These are phyloP conservation scores for Chelonia mydas DNA, from an alignment of 2,797 vertebrate genomes.

Conservation along the genomic window DNA sequence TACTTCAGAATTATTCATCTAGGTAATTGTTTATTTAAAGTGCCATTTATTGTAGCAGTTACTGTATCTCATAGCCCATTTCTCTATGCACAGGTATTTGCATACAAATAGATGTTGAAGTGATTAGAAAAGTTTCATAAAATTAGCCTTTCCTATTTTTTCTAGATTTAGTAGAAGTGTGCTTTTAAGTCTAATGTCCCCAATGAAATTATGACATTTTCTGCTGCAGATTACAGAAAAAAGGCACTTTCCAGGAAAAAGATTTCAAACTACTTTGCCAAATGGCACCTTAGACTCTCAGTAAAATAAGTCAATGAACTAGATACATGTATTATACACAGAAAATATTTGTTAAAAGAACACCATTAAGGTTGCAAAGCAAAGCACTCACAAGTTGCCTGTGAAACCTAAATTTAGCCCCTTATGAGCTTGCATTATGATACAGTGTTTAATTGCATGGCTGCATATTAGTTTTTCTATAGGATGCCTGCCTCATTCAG, in stretches of 20 bases:
- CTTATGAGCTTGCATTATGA: not conserved
- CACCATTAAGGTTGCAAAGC: not conserved
- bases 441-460: not conserved
- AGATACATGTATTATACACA: not conserved
- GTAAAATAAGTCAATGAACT: not conserved
- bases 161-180: not conserved
- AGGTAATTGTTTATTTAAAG: conserved; percentile 31
- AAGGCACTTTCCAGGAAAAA: not conserved
- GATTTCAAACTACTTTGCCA: not conserved
- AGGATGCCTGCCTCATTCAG: accelerated
- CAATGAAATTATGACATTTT: not conserved
- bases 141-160: not conserved
- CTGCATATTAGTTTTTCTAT: not conserved
- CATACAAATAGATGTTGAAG: not conserved
- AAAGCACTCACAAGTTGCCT: not conserved
- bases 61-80: not conserved
- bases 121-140: not conserved
- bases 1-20: conserved; percentile 30
- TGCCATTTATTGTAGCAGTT: conserved; percentile 17
- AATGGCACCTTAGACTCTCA: not conserved
- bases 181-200: not conserved
- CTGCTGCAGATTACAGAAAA: not conserved
- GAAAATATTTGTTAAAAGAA: not conserved
- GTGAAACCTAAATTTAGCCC: not conserved
- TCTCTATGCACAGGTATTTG: not conserved